Evolutionary conservation across 64 coral and sea anemone genomes (phyloP).

Genomic region (Stylophora pistillata): DNA sequence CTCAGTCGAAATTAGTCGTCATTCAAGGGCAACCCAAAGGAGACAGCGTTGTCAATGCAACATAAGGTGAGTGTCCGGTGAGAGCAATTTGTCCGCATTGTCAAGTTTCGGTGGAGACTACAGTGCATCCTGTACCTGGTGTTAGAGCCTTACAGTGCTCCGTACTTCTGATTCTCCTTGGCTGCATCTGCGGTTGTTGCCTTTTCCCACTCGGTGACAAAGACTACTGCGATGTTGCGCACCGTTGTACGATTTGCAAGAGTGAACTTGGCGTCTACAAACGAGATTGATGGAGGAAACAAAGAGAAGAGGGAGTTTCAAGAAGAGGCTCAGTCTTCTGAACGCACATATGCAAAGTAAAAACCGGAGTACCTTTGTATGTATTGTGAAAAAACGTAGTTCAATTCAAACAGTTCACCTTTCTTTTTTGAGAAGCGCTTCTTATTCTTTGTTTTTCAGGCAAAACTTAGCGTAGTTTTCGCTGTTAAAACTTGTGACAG

Average conservation of each 20-base stretch:
- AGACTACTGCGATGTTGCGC: background rate
- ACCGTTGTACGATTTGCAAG: background rate
- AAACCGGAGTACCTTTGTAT: no score
- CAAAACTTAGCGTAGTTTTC: no score
- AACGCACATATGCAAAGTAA: background rate
- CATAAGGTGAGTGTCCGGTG: background rate
- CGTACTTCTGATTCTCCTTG: background rate
- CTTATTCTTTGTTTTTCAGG: no score
- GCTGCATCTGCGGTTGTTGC: background rate
- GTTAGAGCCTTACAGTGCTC: background rate
- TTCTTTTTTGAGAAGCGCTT: no score
- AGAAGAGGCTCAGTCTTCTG: background rate
- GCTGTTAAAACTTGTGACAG: no score
- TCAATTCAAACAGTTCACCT: no score
- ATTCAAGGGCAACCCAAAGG: background rate
- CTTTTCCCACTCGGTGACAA: background rate
- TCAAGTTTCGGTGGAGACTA: background rate
- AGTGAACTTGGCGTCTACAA: background rate
- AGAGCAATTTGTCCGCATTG: background rate
- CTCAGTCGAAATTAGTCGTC: no score
- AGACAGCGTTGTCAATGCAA: background rate
- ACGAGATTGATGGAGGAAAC: background rate
- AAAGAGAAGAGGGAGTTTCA: background rate
- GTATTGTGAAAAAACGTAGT: no score
- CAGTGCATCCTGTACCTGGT: background rate